Evolutionary conservation across 2,888 invertebrate genomes (phyloP).

Genomic region (Nipponacmea schrenckii): DNA sequence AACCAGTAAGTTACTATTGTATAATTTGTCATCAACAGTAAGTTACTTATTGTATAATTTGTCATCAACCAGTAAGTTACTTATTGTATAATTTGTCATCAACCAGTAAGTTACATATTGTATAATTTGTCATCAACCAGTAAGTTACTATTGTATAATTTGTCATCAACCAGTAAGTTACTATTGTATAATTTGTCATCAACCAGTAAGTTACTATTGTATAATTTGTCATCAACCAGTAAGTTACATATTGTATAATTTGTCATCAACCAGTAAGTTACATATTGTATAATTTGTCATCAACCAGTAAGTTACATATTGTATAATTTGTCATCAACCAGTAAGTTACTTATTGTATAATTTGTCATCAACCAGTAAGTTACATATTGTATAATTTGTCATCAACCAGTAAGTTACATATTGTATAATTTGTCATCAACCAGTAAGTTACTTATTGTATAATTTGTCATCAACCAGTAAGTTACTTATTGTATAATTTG

Average conservation of each 20-base stretch:
- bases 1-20: conserved; percentile 76
- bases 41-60: conserved; percentile 75
- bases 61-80: conserved; percentile 86
- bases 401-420: too few relatives aligned
- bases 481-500: conserved; percentile 76
- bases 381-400: not conserved
- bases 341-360: conserved; percentile 75
- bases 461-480: conserved; percentile 93
- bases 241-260: conserved; percentile 98
- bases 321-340: conserved; percentile 95
- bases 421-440: conserved; percentile 97
- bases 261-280: conserved; percentile 88
- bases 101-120: conserved; percentile 99
- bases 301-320: too few relatives aligned
- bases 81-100: too few relatives aligned
- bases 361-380: conserved; percentile 91
- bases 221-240: too few relatives aligned
- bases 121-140: conserved; percentile 95
- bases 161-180: conserved; percentile 88
- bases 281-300: too few relatives aligned
- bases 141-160: conserved; percentile 76
- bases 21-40: conserved; percentile 93
- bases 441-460: conserved; percentile 76
- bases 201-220: conserved; percentile 76
- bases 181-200: conserved; percentile 83